Evolutionary conservation across 2,113 vertebrate species (phyloP).

Genomic region (Micronycteris hirsuta): DNA sequence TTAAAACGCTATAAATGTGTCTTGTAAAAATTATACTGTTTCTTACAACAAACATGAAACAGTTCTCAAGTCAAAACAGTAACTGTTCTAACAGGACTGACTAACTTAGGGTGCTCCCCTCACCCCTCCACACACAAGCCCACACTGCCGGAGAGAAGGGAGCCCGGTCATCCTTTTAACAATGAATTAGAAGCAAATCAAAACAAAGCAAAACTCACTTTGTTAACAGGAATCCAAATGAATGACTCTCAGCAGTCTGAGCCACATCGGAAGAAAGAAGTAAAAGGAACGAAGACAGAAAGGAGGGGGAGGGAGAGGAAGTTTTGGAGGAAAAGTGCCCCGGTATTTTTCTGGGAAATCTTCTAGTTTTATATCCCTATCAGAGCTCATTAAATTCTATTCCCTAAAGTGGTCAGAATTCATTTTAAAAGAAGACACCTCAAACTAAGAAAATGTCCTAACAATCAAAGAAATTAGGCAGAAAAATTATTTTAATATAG

Average conservation of each 20-base stretch:
- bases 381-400: not conserved
- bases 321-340: not conserved
- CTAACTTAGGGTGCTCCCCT: not conserved
- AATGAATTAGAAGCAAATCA: not conserved
- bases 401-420: not conserved
- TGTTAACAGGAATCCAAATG: not conserved
- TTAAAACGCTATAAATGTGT: slow-evolving; percentile 68
- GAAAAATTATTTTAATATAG: not conserved
- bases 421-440: not conserved
- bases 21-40: slow-evolving; percentile 69
- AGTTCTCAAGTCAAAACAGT: slow-evolving; percentile 52
- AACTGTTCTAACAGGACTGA: not conserved
- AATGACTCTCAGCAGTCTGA: not conserved
- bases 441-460: not conserved
- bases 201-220: not conserved
- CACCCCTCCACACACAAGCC: not conserved
- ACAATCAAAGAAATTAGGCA: not conserved
- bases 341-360: not conserved
- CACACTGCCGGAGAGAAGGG: no score
- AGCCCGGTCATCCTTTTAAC: not conserved
- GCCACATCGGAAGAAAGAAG: not conserved
- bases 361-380: not conserved
- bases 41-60: slow-evolving; percentile 57
- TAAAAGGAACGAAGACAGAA: not conserved
- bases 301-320: not conserved